phyloP scores from a whole-genome alignment of 2,797 vertebrate species.

The Acanthornis magna region DNA sequence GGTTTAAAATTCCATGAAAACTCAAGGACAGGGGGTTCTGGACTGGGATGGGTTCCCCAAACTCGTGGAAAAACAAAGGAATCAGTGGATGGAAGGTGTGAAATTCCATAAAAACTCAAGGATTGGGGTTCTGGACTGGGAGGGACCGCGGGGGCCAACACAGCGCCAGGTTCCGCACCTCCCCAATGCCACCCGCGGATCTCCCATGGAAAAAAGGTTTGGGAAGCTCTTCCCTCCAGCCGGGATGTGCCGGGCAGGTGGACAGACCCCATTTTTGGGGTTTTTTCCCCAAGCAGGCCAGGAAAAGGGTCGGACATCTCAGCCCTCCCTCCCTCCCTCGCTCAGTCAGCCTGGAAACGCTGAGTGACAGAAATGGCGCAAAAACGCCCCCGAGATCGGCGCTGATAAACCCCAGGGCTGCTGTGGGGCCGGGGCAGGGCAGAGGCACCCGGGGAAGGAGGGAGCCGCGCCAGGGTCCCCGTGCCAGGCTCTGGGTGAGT shows the following conservation, averaged over 20 bases:
- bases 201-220: not conserved
- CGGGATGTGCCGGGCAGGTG: not conserved
- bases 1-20: fast-evolving
- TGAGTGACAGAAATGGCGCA: constrained; percentile 63
- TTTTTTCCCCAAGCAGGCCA: not conserved
- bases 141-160: fast-evolving
- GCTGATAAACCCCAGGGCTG: constrained; percentile 24
- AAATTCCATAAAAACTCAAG: fast-evolving
- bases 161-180: fast-evolving
- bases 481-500: not conserved
- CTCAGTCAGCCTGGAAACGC: constrained; percentile 39
- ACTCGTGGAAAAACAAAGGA: not conserved
- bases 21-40: fast-evolving
- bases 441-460: not conserved
- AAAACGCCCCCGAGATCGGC: not conserved
- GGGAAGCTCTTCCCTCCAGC: not conserved
- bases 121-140: fast-evolving
- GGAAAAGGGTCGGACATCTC: not conserved
- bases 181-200: not conserved
- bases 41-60: not conserved
- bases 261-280: not conserved
- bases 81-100: not conserved
- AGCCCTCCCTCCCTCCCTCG: not conserved
- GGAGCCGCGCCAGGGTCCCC: not conserved
- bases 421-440: constrained; percentile 10